These are phyloP conservation scores for Paragorgia papillata DNA, from an alignment of 92 coral and sea anemone genomes.

Conservation along the genomic window DNA sequence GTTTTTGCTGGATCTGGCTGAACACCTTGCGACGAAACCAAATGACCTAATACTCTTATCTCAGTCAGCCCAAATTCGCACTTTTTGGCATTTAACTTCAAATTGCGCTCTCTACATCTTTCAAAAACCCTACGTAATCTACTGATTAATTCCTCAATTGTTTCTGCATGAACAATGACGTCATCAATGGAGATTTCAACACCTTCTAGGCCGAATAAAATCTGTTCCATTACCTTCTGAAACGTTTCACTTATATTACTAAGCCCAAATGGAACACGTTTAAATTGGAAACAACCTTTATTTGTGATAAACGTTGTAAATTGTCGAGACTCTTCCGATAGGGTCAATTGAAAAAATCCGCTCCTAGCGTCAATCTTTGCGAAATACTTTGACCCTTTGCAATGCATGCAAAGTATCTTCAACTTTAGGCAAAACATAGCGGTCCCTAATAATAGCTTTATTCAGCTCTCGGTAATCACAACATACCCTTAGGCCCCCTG, in stretches of 20 bases:
- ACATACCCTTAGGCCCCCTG: constrained; percentile 48
- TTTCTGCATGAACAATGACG: constrained; percentile 53
- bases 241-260: constrained; percentile 58
- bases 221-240: constrained; percentile 57
- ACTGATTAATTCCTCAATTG: constrained; percentile 34
- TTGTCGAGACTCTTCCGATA: constrained; percentile 40
- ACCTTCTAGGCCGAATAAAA: constrained; percentile 44
- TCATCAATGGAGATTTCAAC: constrained; percentile 49
- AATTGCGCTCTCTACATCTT: constrained; percentile 27
- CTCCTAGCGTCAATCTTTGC: constrained; percentile 29
- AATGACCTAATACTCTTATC: constrained; percentile 51
- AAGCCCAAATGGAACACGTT: constrained; percentile 54
- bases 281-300: constrained; percentile 41
- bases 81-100: constrained; percentile 29
- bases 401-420: constrained; percentile 54
- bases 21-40: constrained; percentile 43
- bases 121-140: constrained; percentile 36
- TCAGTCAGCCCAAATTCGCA: constrained; percentile 40
- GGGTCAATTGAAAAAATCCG: constrained; percentile 24
- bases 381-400: constrained; percentile 35
- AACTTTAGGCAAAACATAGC: constrained; percentile 52
- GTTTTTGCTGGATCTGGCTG: constrained; percentile 45
- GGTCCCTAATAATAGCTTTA: constrained; percentile 54
- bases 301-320: constrained; percentile 48
- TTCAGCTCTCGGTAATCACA: constrained; percentile 48